Evolutionary conservation across 2,888 invertebrate genomes (phyloP).

Genomic region (Melieria picta): DNA sequence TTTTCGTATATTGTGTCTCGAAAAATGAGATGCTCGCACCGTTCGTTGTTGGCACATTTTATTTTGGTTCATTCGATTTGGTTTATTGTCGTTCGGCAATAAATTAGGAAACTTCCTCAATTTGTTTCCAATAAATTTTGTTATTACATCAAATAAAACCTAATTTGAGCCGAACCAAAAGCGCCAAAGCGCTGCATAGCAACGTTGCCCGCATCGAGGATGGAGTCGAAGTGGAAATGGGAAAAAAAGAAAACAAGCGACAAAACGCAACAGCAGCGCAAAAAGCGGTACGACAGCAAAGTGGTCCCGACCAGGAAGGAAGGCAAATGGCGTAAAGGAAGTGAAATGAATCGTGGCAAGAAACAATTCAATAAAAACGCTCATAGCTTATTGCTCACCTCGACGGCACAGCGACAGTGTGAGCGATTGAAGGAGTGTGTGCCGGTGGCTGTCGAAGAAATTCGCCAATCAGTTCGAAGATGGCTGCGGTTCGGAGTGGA

Average conservation of each 20-base stretch:
- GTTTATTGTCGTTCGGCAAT: conserved; percentile 40
- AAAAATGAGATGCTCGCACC: too few relatives aligned
- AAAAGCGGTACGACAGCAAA: neutral
- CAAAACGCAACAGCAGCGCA: neutral
- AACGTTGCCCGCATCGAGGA: neutral
- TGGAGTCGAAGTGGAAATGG: too few relatives aligned
- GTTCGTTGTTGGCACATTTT: neutral
- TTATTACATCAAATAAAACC: conserved; percentile 44
- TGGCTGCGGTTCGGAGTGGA: neutral
- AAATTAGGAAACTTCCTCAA: conserved; percentile 45
- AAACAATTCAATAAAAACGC: conserved; percentile 36
- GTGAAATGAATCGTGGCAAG: conserved; percentile 29
- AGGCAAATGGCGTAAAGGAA: conserved; percentile 7
- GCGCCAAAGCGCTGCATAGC: neutral
- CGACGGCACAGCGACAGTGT: neutral
- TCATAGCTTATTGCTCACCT: conserved; percentile 1
- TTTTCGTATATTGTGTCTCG: too few relatives aligned
- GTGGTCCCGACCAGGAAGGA: neutral
- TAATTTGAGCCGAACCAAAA: conserved; percentile 32
- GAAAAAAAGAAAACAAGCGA: neutral
- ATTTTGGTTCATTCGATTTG: conserved; percentile 30
- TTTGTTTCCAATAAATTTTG: conserved; percentile 46
- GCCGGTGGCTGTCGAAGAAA: neutral
- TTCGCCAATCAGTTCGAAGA: too few relatives aligned
- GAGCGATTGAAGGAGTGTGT: neutral